These are phyloP conservation scores for Catostomus latipinnis DNA, from an alignment of 2,797 vertebrate species.

Conservation along the genomic window DNA sequence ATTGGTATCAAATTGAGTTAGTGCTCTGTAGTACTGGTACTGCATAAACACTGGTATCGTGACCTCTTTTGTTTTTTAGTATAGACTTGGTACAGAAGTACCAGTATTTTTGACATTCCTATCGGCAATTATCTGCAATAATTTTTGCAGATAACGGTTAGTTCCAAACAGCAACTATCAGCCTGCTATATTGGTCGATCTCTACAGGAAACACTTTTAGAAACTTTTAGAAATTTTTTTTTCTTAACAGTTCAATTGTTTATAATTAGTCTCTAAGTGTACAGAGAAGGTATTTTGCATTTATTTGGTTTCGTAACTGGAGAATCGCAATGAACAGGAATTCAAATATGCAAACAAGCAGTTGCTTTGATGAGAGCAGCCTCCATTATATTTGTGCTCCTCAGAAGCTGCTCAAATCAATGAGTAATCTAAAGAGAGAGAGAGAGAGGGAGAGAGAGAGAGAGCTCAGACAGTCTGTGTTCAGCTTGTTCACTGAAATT, in stretches of 20 bases:
- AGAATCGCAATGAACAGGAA: not conserved
- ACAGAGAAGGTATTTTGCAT: not conserved
- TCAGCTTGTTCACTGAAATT: constrained; percentile 47
- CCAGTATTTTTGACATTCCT: too few species aligned
- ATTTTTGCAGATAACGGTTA: too few species aligned
- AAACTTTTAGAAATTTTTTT: not conserved
- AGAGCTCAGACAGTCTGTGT: constrained; percentile 37
- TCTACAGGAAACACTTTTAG: too few species aligned
- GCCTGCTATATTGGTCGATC: too few species aligned
- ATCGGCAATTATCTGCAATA: too few species aligned
- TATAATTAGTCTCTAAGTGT: not conserved
- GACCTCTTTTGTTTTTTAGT: too few species aligned
- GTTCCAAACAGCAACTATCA: too few species aligned
- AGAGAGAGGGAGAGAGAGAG: not conserved
- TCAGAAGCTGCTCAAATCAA: constrained; percentile 46
- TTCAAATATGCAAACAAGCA: constrained; percentile 17
- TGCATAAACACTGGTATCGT: too few species aligned
- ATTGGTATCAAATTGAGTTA: too few species aligned
- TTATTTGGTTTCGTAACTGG: not conserved
- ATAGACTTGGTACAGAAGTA: too few species aligned
- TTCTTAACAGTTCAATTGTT: not conserved
- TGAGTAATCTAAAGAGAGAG: constrained; percentile 40
- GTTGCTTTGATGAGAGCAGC: constrained; percentile 24
- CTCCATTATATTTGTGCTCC: constrained; percentile 39
- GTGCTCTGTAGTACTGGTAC: too few species aligned